Base-by-base conservation (phyloP, 2,797 vertebrate genomes). In the Phataginus tetradactyla region DNA sequence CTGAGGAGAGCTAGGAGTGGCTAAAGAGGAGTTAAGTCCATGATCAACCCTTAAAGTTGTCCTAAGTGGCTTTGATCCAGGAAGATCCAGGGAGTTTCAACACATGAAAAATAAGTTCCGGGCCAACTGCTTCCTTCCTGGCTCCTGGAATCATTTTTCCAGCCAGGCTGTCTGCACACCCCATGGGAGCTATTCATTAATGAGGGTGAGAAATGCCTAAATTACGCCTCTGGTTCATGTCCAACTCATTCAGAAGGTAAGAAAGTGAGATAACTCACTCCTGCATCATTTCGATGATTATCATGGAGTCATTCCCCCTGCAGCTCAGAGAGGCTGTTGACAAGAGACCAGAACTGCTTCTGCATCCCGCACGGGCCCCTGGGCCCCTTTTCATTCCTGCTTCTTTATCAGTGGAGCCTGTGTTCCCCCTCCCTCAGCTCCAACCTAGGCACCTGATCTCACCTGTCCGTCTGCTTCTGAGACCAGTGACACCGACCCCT, bases 171-270 rank as follows among this genome's bases (percentile, higher is more conserved):
- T 96, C 94, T 87, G 59, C 42, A 80, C 4, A 86, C 95, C 97
- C 96, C 97, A 90, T 37, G 96, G 91, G 95, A 97, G 95, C 95
- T 95, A 94, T 96, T 97, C 93, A 97, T 97, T 98, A 97, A 94
- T 7, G 9, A 90, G 95, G 96, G 96, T 96, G 97, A 97, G 94
- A 97, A 97, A 95, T 95, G 96, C 93, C 93, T 96, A 97, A 97
- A 97, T 96, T 95, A 96, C 32, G 75, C 94, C 94, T 96, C 96
- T 97, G 97, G 95, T 96, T 94, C 94, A 90, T 45, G 84, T 97
- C 97, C 97, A 98, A 94, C 97, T 96, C 91, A 53, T 92, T 97
- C 94, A 95, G 94, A 97, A 96, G 94, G 84, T 96, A 93, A 91
- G 97, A 88, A 96, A 96, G 95, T 75, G 66, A 95, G 94, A 96